Evolutionary conservation across 2,113 vertebrate genomes (phyloP).

Genomic region (Okapia johnstoni): DNA sequence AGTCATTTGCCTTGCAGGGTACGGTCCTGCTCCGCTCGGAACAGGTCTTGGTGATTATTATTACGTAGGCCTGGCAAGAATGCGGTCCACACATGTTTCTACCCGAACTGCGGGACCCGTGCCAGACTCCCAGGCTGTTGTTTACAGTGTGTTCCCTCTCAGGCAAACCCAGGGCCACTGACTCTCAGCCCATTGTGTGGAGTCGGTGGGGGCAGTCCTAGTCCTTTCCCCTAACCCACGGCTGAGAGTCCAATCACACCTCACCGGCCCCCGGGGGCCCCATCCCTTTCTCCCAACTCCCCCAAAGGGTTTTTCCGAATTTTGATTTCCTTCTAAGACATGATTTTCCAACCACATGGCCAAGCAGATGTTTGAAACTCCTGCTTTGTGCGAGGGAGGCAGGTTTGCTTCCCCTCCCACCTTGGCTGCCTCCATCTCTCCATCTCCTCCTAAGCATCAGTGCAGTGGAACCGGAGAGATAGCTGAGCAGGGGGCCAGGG

Average conservation of each 20-base stretch:
- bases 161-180: constrained; percentile 49
- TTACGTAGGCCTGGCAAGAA: constrained; percentile 69
- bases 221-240: neutral
- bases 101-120: constrained; percentile 68
- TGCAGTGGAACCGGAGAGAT: neutral
- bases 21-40: neutral
- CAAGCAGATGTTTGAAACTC: constrained; percentile 43
- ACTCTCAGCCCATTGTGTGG: constrained; percentile 58
- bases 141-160: neutral
- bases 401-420: neutral
- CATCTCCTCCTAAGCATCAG: neutral
- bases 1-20: neutral
- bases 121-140: constrained; percentile 75
- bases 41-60: neutral
- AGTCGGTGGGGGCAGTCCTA: neutral
- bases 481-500: accelerated
- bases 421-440: neutral
- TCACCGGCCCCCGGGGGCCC: neutral
- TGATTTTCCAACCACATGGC: constrained; percentile 50
- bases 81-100: constrained; percentile 83
- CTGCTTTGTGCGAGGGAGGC: neutral
- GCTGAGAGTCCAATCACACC: neutral
- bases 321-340: constrained; percentile 63
- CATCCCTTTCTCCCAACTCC: neutral
- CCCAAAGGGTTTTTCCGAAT: neutral